Percentiles rank a stretch among this genome's conserved stretches.
Evolutionary conservation across 2,888 invertebrate genomes (phyloP).

Genomic region (Ophion costatus): DNA sequence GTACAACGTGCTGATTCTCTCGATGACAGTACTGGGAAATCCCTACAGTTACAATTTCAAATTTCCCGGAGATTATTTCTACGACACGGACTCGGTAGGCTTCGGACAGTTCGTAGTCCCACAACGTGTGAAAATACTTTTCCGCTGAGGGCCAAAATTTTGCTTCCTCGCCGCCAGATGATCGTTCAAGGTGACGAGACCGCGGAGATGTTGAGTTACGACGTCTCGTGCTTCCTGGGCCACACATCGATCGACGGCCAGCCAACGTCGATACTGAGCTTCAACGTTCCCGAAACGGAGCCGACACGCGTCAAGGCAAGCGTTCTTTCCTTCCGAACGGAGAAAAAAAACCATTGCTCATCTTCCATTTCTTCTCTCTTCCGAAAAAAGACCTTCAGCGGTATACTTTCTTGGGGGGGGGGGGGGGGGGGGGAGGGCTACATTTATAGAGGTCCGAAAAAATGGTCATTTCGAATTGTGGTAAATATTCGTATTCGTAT

Average conservation of each 20-base stretch:
- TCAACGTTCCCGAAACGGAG: constrained; percentile 67
- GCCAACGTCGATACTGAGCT: constrained; percentile 70
- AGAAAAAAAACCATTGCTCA: background rate
- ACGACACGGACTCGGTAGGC: constrained; percentile 75
- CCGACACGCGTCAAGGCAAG: constrained; percentile 62
- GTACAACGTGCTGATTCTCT: constrained; percentile 91
- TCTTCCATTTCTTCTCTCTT: too few relatives aligned
- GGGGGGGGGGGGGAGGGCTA: too few relatives aligned
- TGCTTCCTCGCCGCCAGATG: constrained; percentile 67
- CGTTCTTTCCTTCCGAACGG: background rate
- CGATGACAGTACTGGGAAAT: constrained; percentile 92
- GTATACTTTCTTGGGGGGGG: too few relatives aligned
- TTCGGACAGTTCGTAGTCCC: background rate
- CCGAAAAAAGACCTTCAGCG: too few relatives aligned
- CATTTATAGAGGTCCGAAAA: too few relatives aligned
- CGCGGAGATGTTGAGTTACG: constrained; percentile 80
- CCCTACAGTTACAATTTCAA: constrained; percentile 86
- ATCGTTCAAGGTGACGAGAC: constrained; percentile 76
- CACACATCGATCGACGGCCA: constrained; percentile 81
- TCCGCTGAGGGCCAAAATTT: background rate
- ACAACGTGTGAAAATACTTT: background rate
- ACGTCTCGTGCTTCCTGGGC: constrained; percentile 83
- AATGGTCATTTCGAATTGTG: too few relatives aligned
- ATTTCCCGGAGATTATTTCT: constrained; percentile 72
- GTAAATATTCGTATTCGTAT: too few relatives aligned